Conservation (phyloP, 2,888 invertebrate genomes). For the Yponomeuta sedellus region DNA sequence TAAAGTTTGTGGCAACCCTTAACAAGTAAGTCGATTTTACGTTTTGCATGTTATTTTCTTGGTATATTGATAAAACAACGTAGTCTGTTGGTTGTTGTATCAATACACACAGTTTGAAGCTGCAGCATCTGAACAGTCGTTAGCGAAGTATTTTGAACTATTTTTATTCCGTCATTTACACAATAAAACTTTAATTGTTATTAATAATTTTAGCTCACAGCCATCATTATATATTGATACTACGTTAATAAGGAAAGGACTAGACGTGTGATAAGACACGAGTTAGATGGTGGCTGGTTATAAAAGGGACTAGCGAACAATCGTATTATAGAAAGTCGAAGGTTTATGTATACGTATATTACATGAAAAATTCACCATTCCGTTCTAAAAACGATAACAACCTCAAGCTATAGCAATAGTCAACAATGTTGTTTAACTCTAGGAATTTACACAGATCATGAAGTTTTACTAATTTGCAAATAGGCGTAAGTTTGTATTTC, state of each 20-base stretch:
- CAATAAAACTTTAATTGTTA: slow-evolving; percentile 74
- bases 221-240: slow-evolving; percentile 77
- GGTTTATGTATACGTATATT: slow-evolving; percentile 35
- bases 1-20: slow-evolving; percentile 2
- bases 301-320: slow-evolving; percentile 72
- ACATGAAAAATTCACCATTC: slow-evolving; percentile 72
- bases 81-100: background rate
- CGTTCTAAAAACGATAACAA: slow-evolving; percentile 75
- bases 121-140: slow-evolving; percentile 39
- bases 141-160: slow-evolving; percentile 50
- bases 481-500: slow-evolving; percentile 31
- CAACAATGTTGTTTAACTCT: slow-evolving; percentile 73
- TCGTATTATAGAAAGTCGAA: slow-evolving; percentile 43
- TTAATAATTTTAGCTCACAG: slow-evolving; percentile 73
- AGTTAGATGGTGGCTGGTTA: slow-evolving; percentile 65
- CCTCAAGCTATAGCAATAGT: slow-evolving; percentile 77
- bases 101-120: background rate
- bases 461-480: slow-evolving; percentile 45
- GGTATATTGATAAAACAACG: background rate
- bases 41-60: background rate
- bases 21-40: background rate
- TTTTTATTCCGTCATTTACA: slow-evolving; percentile 61
- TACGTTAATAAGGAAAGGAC: slow-evolving; percentile 73
- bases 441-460: slow-evolving; percentile 67
- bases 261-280: slow-evolving; percentile 64